Evolutionary conservation across 1,140 invertebrate species (phyloP), one percentile per base, ranked within the genome.

Genomic region (Calliphora vicina): DNA sequence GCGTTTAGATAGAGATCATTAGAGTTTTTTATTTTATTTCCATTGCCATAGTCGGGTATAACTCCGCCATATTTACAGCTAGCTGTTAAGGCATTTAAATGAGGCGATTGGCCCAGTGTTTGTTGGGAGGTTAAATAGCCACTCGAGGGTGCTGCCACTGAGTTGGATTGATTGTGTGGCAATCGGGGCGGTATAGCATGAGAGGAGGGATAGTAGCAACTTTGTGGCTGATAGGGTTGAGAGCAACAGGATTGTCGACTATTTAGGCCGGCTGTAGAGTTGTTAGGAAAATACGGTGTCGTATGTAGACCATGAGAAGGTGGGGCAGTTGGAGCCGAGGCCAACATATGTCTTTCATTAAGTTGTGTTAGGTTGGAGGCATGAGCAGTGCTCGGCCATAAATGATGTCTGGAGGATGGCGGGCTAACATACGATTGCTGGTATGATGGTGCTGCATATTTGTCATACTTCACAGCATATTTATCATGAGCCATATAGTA

Each of bases 201-300:
- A 71, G 78, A 2, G 1, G 73, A 10, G 4, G 88, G 86, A 83
- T 88, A 89, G 25, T 85, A 89, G 61, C 88, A 89, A 27, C 84
- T 88, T 78, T 88, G 87, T 72, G 87, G 87, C 80, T 88, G 87
- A 8, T 84, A 71, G 20, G 84, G 87, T 81, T 89, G 88, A 0
- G 85, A 84, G 80, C 87, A 89, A 78, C 88, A 89, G 20, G 84
- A 88, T 67, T 89, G 88, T n/a, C 88, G 85, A n/a, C 61, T 67
- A 67, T 67, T 67, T 20, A 71, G 57, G 29, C 35, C 26, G 6
- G 73, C 17, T n/a, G 61, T 10, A 26, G 73, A 6, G 13, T 57
- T 61, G 1, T 80, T n/a, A 43, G 76, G 20, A 15, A 25, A 45
- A 12, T 81, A 81, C 0, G 83, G 35, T 57, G 81, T 12, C 6